Conservation (phyloP, 64 coral and sea anemone species). For the Anthopleura sola region DNA sequence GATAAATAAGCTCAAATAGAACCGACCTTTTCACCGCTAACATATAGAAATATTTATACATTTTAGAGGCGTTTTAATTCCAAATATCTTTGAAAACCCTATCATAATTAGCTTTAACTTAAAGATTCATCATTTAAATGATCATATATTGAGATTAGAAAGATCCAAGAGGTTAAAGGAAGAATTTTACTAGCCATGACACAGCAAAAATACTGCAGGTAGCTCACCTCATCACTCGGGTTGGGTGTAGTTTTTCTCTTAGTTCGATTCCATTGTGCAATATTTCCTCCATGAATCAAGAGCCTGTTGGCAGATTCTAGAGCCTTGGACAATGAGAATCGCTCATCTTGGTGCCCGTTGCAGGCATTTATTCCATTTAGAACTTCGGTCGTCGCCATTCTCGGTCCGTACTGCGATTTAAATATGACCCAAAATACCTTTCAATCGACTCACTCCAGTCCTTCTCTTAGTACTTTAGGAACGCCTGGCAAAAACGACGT, state of each 20-base stretch:
- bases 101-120: too few species aligned
- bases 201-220: neutral
- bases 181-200: neutral
- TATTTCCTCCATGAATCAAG: slow-evolving; percentile 83
- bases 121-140: too few species aligned
- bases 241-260: slow-evolving; percentile 71
- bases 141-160: too few species aligned
- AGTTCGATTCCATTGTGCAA: slow-evolving; percentile 82
- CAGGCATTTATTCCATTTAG: slow-evolving; percentile 23
- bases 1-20: too few species aligned
- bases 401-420: neutral
- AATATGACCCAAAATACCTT: slow-evolving; percentile 25
- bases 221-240: slow-evolving; percentile 62
- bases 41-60: too few species aligned
- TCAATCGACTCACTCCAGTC: slow-evolving; percentile 13
- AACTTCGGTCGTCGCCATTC: slow-evolving; percentile 16
- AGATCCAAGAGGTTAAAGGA: too few species aligned
- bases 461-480: neutral
- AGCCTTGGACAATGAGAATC: slow-evolving; percentile 23
- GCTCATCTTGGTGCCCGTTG: neutral
- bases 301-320: slow-evolving; percentile 64
- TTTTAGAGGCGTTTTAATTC: too few species aligned
- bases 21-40: too few species aligned
- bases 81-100: too few species aligned
- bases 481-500: slow-evolving; percentile 22